phyloP scores from a whole-genome alignment of 2,113 vertebrate species.

The Scatophagus argus region DNA sequence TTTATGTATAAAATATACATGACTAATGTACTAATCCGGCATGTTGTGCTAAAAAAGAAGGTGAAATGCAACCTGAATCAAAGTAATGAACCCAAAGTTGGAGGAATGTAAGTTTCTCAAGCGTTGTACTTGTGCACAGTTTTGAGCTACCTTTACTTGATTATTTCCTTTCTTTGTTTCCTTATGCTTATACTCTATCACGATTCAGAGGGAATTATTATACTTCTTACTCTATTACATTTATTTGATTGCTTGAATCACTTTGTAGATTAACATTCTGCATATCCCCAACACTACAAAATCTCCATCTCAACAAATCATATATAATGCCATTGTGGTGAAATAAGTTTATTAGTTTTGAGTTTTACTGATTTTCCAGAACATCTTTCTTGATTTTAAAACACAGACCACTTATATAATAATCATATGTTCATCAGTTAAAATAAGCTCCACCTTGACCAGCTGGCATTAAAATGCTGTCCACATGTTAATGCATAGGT shows the following conservation, averaged over 20 bases:
- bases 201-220: neutral
- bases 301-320: neutral
- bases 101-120: neutral
- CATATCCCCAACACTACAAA: neutral
- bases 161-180: neutral
- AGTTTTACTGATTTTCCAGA: neutral
- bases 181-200: neutral
- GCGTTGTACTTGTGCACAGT: neutral
- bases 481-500: neutral
- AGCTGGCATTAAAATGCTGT: neutral
- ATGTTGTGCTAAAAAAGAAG: neutral
- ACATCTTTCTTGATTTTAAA: neutral
- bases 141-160: neutral
- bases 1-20: conserved; percentile 22
- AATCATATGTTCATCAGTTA: neutral
- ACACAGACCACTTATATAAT: neutral
- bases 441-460: neutral
- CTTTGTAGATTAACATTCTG: neutral
- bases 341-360: no score
- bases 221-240: neutral
- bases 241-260: neutral
- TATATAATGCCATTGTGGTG: no score
- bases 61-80: neutral
- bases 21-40: neutral
- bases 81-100: no score